A percentile compares a stretch with the other conserved stretches of the same genome.
These are phyloP conservation scores for Phaenicophaeus curvirostris DNA, from an alignment of 2,797 vertebrate species.

Conservation along the genomic window DNA sequence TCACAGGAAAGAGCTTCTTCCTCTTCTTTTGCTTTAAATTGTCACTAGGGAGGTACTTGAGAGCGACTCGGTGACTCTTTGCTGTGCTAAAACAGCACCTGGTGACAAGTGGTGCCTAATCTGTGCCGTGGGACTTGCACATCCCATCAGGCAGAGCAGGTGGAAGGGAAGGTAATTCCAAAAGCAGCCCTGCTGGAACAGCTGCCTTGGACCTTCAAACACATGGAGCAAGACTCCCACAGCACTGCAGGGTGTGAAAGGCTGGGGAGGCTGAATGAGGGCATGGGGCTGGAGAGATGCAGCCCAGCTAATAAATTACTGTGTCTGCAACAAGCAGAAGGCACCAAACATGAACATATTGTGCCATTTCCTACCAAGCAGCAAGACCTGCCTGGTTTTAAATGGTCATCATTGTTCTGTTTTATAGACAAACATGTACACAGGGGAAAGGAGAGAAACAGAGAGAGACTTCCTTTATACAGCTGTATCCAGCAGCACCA, in stretches of 20 bases:
- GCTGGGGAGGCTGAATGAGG: background rate
- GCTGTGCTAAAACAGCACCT: background rate
- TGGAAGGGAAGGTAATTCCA: background rate
- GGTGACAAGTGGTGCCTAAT: background rate
- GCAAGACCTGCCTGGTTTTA: background rate
- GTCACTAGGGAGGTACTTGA: background rate
- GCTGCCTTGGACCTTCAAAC: background rate
- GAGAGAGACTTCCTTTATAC: background rate
- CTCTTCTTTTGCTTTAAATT: background rate
- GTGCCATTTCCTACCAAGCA: background rate
- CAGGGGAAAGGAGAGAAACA: too few species aligned
- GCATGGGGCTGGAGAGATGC: background rate
- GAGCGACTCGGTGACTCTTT: accelerated
- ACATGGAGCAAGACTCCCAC: background rate
- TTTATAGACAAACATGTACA: background rate
- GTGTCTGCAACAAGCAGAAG: background rate
- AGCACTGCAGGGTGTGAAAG: background rate
- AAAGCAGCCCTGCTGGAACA: background rate
- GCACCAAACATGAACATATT: background rate
- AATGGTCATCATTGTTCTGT: background rate
- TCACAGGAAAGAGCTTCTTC: background rate
- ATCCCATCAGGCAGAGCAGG: background rate
- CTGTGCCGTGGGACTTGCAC: accelerated
- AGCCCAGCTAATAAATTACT: background rate
- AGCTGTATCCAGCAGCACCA: background rate